A percentile compares a stretch with the other conserved stretches of the same genome.
Conservation (phyloP, 2,888 invertebrate species). For the Heliconius aoede region DNA sequence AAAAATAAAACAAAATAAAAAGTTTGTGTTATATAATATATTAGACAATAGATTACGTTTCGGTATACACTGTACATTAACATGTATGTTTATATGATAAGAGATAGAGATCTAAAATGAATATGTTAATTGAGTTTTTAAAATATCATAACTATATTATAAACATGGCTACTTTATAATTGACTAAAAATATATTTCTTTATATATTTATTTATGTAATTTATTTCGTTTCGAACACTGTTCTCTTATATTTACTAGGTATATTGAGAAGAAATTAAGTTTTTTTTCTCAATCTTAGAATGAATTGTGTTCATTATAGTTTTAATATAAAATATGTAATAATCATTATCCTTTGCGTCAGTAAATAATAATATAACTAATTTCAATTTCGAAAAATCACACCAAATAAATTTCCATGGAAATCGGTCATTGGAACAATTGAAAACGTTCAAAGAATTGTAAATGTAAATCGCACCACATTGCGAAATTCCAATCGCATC, state of each 20-base stretch:
- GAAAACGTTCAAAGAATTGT: conserved; percentile 1
- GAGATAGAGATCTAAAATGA: neutral
- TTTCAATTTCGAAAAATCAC: neutral
- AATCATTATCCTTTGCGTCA: neutral
- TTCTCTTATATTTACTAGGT: too few species aligned
- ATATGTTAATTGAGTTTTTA: neutral
- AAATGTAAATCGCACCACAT: neutral
- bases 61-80: too few species aligned
- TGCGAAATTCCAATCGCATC: conserved; percentile 2
- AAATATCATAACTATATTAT: neutral
- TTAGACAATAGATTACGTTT: too few species aligned
- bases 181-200: neutral
- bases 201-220: neutral
- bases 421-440: conserved; percentile 16
- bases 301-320: too few species aligned
- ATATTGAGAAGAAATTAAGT: too few species aligned
- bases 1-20: too few species aligned
- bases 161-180: neutral
- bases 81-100: too few species aligned
- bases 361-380: neutral
- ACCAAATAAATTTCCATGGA: neutral
- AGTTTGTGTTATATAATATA: too few species aligned
- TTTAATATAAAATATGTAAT: too few species aligned
- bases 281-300: too few species aligned
- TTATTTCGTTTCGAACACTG: neutral